Evolutionary conservation across 2,888 invertebrate species (phyloP).

Genomic region (Portevinia maculata): DNA sequence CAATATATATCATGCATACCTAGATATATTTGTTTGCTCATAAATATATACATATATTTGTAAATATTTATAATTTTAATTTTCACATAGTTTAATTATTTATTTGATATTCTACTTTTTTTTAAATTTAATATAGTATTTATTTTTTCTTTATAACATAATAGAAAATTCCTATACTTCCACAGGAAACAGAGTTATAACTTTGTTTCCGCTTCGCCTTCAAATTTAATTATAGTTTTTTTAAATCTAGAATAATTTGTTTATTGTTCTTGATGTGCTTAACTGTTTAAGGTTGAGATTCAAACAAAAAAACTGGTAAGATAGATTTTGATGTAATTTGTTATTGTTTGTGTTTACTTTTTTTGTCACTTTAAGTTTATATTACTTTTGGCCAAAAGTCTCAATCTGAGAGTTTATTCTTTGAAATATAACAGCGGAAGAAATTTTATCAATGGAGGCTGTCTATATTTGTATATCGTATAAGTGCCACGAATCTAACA

Average conservation of each 20-base stretch:
- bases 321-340: conserved; percentile 43
- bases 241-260: conserved; percentile 47
- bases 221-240: conserved; percentile 35
- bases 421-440: conserved; percentile 14
- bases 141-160: conserved; percentile 50
- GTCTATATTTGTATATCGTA: not conserved
- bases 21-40: conserved; percentile 42
- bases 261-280: conserved; percentile 35
- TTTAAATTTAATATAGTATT: conserved; percentile 30
- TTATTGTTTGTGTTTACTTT: conserved; percentile 21
- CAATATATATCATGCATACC: conserved; percentile 66
- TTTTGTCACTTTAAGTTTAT: conserved; percentile 53
- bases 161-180: conserved; percentile 60
- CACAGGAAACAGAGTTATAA: conserved; percentile 27
- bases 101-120: conserved; percentile 72
- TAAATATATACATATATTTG: conserved; percentile 74
- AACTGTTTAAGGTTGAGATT: conserved; percentile 45
- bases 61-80: conserved; percentile 76
- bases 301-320: conserved; percentile 35
- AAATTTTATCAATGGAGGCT: conserved; percentile 26
- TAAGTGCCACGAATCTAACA: too few species aligned
- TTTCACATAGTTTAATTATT: conserved; percentile 72
- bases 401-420: conserved; percentile 55
- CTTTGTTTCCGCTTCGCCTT: conserved; percentile 10
- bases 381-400: conserved; percentile 65